Evolutionary conservation across 2,797 vertebrate species (phyloP).

Genomic region (Aldrovandia affinis): DNA sequence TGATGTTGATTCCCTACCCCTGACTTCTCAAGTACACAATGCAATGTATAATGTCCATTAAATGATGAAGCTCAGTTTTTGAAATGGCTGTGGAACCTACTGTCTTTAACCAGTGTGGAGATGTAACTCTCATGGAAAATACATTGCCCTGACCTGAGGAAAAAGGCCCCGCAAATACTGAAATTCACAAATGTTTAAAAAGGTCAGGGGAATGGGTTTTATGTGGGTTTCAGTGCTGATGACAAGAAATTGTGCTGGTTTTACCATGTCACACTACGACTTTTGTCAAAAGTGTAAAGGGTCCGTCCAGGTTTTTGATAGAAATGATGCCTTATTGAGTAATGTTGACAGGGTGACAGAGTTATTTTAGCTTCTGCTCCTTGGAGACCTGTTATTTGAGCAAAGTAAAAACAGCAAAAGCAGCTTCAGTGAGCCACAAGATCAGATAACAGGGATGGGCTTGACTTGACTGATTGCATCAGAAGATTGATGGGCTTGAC

Average conservation of each 20-base stretch:
- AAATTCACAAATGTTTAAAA: neutral
- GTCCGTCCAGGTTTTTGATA: neutral
- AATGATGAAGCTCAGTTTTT: neutral
- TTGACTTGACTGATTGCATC: neutral
- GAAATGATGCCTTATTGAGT: neutral
- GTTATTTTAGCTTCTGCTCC: neutral
- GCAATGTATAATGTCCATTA: neutral
- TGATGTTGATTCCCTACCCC: neutral
- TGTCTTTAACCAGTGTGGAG: neutral
- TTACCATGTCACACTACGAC: neutral
- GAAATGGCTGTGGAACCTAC: neutral
- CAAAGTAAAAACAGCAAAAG: neutral
- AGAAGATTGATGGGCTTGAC: neutral
- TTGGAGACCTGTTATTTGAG: neutral
- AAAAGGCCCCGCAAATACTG: neutral
- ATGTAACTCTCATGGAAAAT: neutral
- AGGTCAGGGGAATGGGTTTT: neutral
- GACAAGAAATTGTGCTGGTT: neutral
- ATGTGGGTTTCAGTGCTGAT: neutral
- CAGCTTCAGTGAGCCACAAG: neutral
- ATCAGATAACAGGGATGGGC: neutral
- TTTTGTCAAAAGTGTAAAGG: neutral
- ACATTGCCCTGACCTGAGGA: neutral
- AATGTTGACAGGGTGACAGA: neutral
- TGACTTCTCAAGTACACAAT: neutral